Evolutionary conservation across 2,797 vertebrate genomes (phyloP).

Genomic region (Zenarchopterus dispar): DNA sequence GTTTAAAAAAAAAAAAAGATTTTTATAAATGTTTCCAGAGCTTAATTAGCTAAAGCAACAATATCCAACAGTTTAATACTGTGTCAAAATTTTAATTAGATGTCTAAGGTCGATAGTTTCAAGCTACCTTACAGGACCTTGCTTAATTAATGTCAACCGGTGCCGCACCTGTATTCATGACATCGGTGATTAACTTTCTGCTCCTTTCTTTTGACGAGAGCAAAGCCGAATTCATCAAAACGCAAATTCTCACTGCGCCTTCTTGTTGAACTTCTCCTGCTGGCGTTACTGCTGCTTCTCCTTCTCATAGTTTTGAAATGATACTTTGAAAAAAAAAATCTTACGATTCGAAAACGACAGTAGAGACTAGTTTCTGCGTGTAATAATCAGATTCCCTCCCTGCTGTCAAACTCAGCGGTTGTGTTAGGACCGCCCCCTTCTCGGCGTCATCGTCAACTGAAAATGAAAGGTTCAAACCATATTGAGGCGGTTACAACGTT

Average conservation of each 20-base stretch:
- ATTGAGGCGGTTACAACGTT: neutral
- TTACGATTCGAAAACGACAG: too few relatives aligned
- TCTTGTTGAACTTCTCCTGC: conserved; percentile 49
- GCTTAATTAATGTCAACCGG: neutral
- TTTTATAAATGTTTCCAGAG: too few relatives aligned
- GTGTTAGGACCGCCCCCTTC: conserved; percentile 11
- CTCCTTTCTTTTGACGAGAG: conserved; percentile 66
- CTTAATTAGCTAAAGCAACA: too few relatives aligned
- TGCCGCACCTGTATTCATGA: conserved; percentile 79
- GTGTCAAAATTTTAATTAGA: too few relatives aligned
- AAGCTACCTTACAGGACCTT: too few relatives aligned
- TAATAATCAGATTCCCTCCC: too few relatives aligned
- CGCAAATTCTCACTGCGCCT: conserved; percentile 53
- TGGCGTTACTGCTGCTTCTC: conserved; percentile 39
- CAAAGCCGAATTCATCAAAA: conserved; percentile 84
- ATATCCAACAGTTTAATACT: too few relatives aligned
- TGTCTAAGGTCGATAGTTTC: too few relatives aligned
- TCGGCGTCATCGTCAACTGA: conserved; percentile 17
- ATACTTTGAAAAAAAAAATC: too few relatives aligned
- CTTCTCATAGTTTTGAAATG: conserved; percentile 39
- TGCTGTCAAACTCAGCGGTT: conserved; percentile 34
- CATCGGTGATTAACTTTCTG: conserved; percentile 73
- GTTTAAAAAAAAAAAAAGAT: too few relatives aligned
- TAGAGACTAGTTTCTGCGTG: too few relatives aligned
- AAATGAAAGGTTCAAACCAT: neutral